Evolutionary conservation across 2,888 invertebrate genomes (phyloP), one percentile per base, ranked within the genome.

Genomic region (Protodeltote pygarga): DNA sequence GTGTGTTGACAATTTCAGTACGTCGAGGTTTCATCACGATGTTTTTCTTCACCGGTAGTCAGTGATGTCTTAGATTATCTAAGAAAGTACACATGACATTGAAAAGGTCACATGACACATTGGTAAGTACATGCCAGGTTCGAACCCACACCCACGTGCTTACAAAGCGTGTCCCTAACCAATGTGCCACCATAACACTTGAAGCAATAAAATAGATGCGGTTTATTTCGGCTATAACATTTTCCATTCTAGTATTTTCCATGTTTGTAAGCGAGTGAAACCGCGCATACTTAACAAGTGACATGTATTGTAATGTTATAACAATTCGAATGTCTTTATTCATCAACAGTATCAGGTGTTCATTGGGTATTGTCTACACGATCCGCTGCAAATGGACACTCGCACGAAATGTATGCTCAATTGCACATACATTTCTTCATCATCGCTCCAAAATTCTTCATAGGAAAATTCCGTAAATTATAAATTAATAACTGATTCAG

Each of bases 341-440:
- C 59, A 55, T 59, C 48, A 69, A 68, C 57, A 52, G 52, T 54
- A 44, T 68, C 66, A 60, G 44, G 52, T 69, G 63, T 45, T 54
- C 48, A 69, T 65, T 63, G 59, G 27, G 51, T 45, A 69, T 68
- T 68, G 67, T 68, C 63, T 28, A 60, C 53, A 35, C 41, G 57
- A 54, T 39, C 54, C 60, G 42, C 9, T 51, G 57, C 52, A 63
- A 63, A 47, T 40, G 28, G 55, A 67, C 40, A 68, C 61, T 47
- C 40, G 35, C 45, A 17, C 37, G 16, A 25, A 33, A n/a, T n/a
- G n/a, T n/a, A n/a, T n/a, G n/a, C n/a, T n/a, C n/a, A n/a, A n/a
- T n/a, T 40, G 32, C 24, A 38, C 47, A 35, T 33, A 28, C 28
- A 46, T 34, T 49, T 35, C 28, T 34, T 21, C 27, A 16, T 31